Percentiles rank a stretch among this genome's conserved stretches.
phyloP scores from a whole-genome alignment of 92 coral and sea anemone genomes.

The Micromussa lordhowensis region DNA sequence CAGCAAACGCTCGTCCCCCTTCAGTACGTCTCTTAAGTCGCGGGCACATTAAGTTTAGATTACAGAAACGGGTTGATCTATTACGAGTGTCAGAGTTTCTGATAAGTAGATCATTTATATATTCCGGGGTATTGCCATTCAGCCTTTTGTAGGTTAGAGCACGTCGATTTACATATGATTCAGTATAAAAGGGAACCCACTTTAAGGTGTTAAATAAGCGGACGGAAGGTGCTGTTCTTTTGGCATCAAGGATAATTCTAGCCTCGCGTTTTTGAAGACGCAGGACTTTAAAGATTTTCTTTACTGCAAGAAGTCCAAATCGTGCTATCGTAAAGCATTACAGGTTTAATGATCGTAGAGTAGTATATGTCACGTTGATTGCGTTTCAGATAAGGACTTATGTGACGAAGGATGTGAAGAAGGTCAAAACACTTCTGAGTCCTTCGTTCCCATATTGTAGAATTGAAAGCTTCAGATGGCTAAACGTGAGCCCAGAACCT shows the following conservation, averaged over 20 bases:
- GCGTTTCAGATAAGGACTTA: constrained; percentile 33
- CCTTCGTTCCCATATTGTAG: constrained; percentile 33
- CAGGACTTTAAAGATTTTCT: too few relatives aligned
- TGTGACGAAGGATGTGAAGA: constrained; percentile 39
- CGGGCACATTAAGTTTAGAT: too few relatives aligned
- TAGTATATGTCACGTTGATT: constrained; percentile 42
- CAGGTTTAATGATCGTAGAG: constrained; percentile 18
- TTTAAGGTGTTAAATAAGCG: constrained; percentile 25
- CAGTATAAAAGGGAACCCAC: constrained; percentile 41
- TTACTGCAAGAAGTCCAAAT: too few relatives aligned
- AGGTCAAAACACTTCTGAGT: constrained; percentile 18
- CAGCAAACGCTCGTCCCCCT: too few relatives aligned
- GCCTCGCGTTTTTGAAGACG: neutral
- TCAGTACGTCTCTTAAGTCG: too few relatives aligned
- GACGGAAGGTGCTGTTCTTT: neutral
- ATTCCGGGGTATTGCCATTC: constrained; percentile 1
- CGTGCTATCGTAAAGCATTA: too few relatives aligned
- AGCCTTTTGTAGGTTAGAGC: constrained; percentile 33
- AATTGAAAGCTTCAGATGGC: constrained; percentile 45
- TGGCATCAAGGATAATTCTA: too few relatives aligned
- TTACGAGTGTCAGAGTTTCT: constrained; percentile 35
- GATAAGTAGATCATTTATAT: constrained; percentile 28
- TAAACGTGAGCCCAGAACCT: constrained; percentile 17
- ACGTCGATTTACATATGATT: constrained; percentile 43
- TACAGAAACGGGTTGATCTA: too few relatives aligned